Evolutionary conservation across 2,888 invertebrate genomes (phyloP).

Genomic region (Caenorhabditis imperialis): DNA sequence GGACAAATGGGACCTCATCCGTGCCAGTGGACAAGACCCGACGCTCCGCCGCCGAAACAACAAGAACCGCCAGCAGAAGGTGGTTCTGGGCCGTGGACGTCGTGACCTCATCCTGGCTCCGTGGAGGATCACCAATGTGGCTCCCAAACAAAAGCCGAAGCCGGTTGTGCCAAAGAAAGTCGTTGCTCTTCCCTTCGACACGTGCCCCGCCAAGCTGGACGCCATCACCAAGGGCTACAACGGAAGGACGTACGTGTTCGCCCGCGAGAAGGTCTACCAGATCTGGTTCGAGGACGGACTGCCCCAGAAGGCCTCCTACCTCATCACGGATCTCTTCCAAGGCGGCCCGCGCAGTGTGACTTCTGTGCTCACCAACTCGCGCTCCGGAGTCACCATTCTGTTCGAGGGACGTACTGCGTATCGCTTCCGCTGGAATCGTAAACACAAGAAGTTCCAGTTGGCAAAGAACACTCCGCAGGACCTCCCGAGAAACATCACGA

Average conservation of each 20-base stretch:
- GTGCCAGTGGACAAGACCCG: constrained; percentile 61
- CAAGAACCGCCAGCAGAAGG: constrained; percentile 34
- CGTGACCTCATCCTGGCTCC: constrained; percentile 62
- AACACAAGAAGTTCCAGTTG: constrained; percentile 67
- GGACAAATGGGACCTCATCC: constrained; percentile 58
- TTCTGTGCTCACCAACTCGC: constrained; percentile 72
- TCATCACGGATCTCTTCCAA: constrained; percentile 69
- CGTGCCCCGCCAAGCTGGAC: constrained; percentile 70
- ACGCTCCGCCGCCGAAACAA: constrained; percentile 35
- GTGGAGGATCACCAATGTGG: constrained; percentile 56
- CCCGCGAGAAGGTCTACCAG: constrained; percentile 72
- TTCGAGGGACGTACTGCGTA: constrained; percentile 67
- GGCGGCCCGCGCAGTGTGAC: constrained; percentile 72
- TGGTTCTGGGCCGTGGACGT: constrained; percentile 30
- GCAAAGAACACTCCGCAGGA: constrained; percentile 72
- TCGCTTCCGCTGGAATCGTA: constrained; percentile 73
- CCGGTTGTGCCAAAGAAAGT: constrained; percentile 41
- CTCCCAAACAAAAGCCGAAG: constrained; percentile 50
- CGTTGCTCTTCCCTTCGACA: constrained; percentile 60
- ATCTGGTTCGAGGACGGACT: constrained; percentile 71
- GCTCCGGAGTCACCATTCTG: constrained; percentile 70
- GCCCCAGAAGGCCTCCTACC: constrained; percentile 70
- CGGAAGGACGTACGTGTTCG: constrained; percentile 72
- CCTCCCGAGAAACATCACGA: constrained; percentile 67
- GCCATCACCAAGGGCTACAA: constrained; percentile 74